Percentiles rank a stretch among this genome's conserved stretches.
Conservation (phyloP, 2,113 vertebrate species). For the Cinclus cinclus region DNA sequence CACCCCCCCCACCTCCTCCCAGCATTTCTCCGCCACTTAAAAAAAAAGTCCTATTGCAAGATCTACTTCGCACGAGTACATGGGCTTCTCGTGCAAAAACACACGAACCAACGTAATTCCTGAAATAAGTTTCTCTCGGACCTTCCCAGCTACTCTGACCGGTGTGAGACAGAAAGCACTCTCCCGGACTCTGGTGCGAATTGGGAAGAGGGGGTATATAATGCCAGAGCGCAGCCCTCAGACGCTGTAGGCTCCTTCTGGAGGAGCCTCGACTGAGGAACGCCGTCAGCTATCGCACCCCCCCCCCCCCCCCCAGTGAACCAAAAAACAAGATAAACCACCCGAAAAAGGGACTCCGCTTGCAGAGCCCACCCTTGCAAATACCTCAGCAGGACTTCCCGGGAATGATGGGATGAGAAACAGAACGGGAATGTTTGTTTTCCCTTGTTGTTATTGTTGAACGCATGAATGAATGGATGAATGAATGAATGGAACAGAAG, state of each 20-base stretch:
- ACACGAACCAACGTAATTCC: neutral
- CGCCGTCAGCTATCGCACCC: neutral
- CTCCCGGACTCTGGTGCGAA: neutral
- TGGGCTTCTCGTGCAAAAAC: neutral
- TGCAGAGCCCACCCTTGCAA: neutral
- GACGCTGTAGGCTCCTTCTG: neutral
- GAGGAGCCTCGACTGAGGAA: neutral
- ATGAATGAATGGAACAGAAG: conserved; percentile 60
- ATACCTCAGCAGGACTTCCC: neutral
- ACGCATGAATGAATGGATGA: conserved; percentile 34
- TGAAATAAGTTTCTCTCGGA: neutral
- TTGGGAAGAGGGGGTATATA: neutral
- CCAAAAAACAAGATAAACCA: neutral
- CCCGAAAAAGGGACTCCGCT: neutral
- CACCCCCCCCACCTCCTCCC: too few species aligned
- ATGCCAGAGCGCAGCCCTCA: neutral
- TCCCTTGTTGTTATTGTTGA: conserved; percentile 42
- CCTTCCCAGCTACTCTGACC: neutral
- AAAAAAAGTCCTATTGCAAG: neutral
- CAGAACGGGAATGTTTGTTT: conserved; percentile 31
- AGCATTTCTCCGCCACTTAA: neutral
- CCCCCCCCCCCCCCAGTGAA: neutral
- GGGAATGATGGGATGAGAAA: conserved; percentile 6
- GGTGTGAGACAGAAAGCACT: neutral
- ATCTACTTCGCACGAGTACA: neutral